Conservation (phyloP, 2,888 invertebrate species). For the Ecdyonurus torrentis region DNA sequence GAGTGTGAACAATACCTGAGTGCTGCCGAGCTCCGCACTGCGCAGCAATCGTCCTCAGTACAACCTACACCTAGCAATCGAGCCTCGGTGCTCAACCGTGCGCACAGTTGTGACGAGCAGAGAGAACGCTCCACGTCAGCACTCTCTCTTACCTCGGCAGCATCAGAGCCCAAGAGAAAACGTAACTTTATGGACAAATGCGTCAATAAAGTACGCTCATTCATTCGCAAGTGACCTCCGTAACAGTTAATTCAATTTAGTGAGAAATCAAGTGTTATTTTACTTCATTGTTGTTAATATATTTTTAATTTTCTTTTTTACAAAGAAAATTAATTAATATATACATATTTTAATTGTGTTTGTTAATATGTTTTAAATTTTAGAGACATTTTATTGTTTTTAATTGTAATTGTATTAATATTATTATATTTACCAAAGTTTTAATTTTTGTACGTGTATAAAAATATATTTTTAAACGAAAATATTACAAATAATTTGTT, state of each 20-base stretch:
- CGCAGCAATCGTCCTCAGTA: background rate
- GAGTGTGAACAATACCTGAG: slow-evolving; percentile 15
- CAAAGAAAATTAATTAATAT: no score
- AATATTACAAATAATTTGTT: no score
- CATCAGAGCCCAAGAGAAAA: slow-evolving; percentile 45
- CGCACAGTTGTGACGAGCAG: slow-evolving; percentile 13
- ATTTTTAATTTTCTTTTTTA: no score
- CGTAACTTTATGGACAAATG: slow-evolving; percentile 74
- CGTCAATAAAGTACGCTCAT: slow-evolving; percentile 65
- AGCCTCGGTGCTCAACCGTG: slow-evolving; percentile 5
- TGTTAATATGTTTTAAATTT: background rate
- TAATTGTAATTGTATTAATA: no score
- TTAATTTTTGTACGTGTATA: background rate
- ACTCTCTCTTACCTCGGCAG: slow-evolving; percentile 37
- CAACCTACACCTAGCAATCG: background rate
- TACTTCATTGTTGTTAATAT: no score
- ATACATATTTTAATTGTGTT: background rate
- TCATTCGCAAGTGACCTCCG: slow-evolving; percentile 39
- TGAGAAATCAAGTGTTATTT: slow-evolving; percentile 1
- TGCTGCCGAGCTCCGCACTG: slow-evolving; percentile 11
- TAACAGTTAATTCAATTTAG: no score
- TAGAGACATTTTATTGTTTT: no score
- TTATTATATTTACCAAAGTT: background rate
- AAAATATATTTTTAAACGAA: no score
- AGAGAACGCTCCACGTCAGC: slow-evolving; percentile 26